Evolutionary conservation across 2,113 vertebrate genomes (phyloP), one percentile per base, ranked within the genome.

Genomic region (Eublepharis macularius): DNA sequence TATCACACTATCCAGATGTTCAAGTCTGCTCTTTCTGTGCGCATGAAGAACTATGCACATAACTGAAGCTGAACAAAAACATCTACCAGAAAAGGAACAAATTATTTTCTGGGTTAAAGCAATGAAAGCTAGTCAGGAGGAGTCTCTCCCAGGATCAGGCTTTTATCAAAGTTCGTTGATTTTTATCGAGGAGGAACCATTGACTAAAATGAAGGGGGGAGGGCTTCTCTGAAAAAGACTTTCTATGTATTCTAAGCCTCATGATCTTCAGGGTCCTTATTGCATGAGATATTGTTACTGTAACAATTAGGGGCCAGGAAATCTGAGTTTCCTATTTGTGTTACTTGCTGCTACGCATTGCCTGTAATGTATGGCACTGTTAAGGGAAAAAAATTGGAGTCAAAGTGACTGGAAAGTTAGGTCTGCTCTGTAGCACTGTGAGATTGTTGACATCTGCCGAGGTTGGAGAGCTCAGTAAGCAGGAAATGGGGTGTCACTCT

Each of bases 401-500:
- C 96, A 96, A 97, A 97, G 96, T 96, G 94, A 95, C 96, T 97
- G 96, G 96, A 97, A 97, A 97, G 96, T 96, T 96, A 96, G 96
- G 97, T 96, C 97, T 96, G 96, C 95, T 95, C 97, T 95, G 96
- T 93, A 95, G 96, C 96, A 95, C 96, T 97, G 95, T 96, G 97
- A 97, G 96, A 97, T 97, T 98, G 97, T 97, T 97, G 98, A 98
- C 98, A 99, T 99, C 98, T 99, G 98, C 98, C 97, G 97, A 97
- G 98, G 98, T 98, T 98, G 97, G 98, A 99, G 98, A 98, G 98
- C 98, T 99, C 97, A 95, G 97, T 97, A 98, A 97, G 96, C 98
- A 98, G 98, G 98, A 98, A 99, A 99, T 99, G 98, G 98, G 97
- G 98, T 99, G 98, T 98, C 97, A 97, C 98, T 96, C 97, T 97